phyloP scores from a whole-genome alignment of 2,797 vertebrate genomes.

The Pseudomugil tenellus region DNA sequence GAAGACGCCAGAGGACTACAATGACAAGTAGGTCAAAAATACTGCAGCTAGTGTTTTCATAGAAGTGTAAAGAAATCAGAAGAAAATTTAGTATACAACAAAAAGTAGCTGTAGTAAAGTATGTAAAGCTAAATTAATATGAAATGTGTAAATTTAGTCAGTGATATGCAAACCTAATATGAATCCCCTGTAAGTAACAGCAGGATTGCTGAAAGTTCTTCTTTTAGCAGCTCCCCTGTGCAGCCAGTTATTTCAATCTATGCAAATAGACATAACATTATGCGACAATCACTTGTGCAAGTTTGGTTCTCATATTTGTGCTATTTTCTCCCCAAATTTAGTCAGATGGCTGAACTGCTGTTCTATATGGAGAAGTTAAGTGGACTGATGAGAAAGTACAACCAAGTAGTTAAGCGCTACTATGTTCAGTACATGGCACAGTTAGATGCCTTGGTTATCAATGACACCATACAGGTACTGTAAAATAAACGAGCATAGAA shows the following conservation, averaged over 20 bases:
- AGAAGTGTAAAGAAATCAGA: background rate
- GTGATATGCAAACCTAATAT: background rate
- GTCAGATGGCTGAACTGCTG: conserved; percentile 89
- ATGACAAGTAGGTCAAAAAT: conserved; percentile 83
- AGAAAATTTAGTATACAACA: background rate
- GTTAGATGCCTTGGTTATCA: conserved; percentile 91
- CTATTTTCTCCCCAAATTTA: conserved; percentile 46
- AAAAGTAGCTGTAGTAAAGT: background rate
- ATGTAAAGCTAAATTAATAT: background rate
- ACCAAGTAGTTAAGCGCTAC: conserved; percentile 85
- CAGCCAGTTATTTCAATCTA: background rate
- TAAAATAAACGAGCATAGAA: background rate
- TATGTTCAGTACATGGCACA: conserved; percentile 90
- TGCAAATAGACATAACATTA: background rate
- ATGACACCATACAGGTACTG: conserved; percentile 90
- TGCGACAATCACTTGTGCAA: background rate
- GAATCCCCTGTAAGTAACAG: background rate
- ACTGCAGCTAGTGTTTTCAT: background rate
- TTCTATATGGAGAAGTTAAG: conserved; percentile 88
- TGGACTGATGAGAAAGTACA: conserved; percentile 75
- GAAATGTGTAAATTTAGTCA: background rate
- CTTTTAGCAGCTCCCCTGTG: background rate
- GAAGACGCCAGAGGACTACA: conserved; percentile 89
- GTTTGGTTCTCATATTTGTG: background rate
- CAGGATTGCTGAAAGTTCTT: background rate